Base-by-base conservation (phyloP, 2,797 vertebrate species). In the Ceryle rudis region DNA sequence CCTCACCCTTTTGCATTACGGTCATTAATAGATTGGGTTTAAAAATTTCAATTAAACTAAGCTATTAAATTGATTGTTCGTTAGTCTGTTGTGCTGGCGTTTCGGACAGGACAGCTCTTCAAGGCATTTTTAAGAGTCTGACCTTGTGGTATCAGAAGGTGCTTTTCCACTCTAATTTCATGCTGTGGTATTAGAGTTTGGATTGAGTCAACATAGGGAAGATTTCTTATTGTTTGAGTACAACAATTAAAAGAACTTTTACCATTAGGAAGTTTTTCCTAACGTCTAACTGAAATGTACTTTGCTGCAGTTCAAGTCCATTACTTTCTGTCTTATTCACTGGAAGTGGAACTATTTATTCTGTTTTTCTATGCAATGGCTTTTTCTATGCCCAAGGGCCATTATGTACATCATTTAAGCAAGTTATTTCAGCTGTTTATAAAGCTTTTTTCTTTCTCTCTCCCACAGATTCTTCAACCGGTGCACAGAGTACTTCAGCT, bases 231-330 rank as follows among this genome's bases (percentile, higher is more conserved):
- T 55, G 37, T 73, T 88, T 61, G 54, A 85, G 3, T 42, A 58
- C 28, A 84, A 71, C 17, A 92, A 89, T 75, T 87, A 87, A 92
- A 80, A 65, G 14, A 65, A 86, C 12, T 92, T 74, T 90, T 67
- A 37, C 47, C 19, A 64, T 41, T 42, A 81, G 41, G 37, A 86
- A 60, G 6, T 41, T 78, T 80, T 89, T 67, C 14, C 20, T 73
- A 57, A 66, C 47, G 60, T 87, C 44, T 39, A 64, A 71, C 31
- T 71, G 44, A 73, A 82, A 86, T 64, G 49, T 46, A 71, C 28
- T 83, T 83, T 82, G 6, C 37, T 67, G 44, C 3, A 2, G 69
- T 95, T 94, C 85, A 69, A 81, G 75, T 74, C 65, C 79, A 81
- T 91, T 95, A 78, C 52, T 83, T 95, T 60, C 25, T 7, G 8